Conservation (phyloP, 2,888 invertebrate species). For the Rutpela maculata region DNA sequence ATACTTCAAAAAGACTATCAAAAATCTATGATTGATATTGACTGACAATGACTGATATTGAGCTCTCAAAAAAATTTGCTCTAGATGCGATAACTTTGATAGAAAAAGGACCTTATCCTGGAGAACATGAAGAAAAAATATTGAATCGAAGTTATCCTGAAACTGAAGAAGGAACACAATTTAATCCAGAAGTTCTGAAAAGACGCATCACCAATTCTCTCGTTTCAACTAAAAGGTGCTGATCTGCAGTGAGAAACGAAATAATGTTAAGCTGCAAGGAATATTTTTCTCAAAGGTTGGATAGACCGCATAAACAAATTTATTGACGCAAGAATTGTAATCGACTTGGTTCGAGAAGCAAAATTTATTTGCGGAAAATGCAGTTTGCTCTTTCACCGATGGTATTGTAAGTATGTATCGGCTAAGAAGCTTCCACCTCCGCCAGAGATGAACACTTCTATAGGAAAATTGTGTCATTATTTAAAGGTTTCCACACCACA, state of each 20-base stretch:
- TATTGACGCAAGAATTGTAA: slow-evolving; percentile 17
- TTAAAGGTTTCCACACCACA: slow-evolving; percentile 21
- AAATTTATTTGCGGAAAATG: slow-evolving; percentile 15
- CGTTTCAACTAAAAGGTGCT: slow-evolving; percentile 5
- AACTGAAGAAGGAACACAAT: slow-evolving; percentile 8
- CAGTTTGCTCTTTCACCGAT: slow-evolving; percentile 16
- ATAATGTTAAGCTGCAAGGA: neutral
- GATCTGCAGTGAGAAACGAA: slow-evolving; percentile 7
- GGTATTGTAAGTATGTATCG: slow-evolving; percentile 2
- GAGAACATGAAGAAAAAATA: slow-evolving; percentile 13
- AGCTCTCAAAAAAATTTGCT: neutral
- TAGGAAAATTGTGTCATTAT: slow-evolving; percentile 7
- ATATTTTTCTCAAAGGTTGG: slow-evolving; percentile 5
- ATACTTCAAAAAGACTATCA: slow-evolving; percentile 1
- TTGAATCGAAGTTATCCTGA: neutral
- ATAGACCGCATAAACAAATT: neutral
- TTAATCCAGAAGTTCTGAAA: neutral
- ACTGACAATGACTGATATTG: slow-evolving; percentile 12
- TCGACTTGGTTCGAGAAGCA: slow-evolving; percentile 7
- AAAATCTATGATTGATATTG: neutral
- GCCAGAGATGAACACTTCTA: slow-evolving; percentile 6
- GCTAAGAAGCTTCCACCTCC: slow-evolving; percentile 1
- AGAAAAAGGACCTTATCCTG: slow-evolving; percentile 4
- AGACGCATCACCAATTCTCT: slow-evolving; percentile 7
- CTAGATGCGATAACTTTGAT: neutral